Evolutionary conservation across 2,888 invertebrate genomes (phyloP).

Genomic region (Allacma fusca): DNA sequence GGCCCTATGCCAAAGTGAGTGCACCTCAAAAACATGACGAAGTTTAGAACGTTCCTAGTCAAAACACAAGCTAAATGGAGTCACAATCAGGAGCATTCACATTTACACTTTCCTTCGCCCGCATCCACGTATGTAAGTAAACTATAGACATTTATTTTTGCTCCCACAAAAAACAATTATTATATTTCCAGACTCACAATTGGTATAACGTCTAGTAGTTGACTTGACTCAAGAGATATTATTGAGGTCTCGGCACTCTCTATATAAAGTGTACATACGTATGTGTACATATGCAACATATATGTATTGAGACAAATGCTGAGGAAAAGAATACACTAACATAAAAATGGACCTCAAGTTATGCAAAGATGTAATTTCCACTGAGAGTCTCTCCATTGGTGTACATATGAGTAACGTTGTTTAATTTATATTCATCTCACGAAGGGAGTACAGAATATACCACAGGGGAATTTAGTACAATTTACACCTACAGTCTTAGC

Average conservation of each 20-base stretch:
- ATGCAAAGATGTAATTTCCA: neutral
- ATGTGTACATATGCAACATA: no score
- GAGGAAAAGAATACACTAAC: slow-evolving; percentile 3
- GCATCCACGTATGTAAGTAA: no score
- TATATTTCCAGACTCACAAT: neutral
- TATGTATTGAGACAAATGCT: neutral
- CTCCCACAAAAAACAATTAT: neutral
- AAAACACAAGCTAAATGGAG: no score
- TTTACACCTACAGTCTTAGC: neutral
- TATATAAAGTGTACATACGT: no score
- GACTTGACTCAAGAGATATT: neutral
- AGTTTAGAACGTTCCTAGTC: no score
- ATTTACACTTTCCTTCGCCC: no score
- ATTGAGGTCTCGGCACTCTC: neutral
- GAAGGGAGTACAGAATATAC: neutral
- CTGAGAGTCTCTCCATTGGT: neutral
- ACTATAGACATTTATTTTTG: no score
- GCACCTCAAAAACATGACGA: no score
- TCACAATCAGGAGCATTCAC: no score
- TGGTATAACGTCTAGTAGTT: neutral
- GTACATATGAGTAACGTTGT: neutral
- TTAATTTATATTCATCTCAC: slow-evolving; percentile 16
- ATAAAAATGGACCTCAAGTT: slow-evolving; percentile 12
- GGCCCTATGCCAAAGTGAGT: no score
- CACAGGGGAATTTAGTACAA: neutral